phyloP scores from a whole-genome alignment of 2,113 vertebrate genomes.

The Oreochromis tanganicae region DNA sequence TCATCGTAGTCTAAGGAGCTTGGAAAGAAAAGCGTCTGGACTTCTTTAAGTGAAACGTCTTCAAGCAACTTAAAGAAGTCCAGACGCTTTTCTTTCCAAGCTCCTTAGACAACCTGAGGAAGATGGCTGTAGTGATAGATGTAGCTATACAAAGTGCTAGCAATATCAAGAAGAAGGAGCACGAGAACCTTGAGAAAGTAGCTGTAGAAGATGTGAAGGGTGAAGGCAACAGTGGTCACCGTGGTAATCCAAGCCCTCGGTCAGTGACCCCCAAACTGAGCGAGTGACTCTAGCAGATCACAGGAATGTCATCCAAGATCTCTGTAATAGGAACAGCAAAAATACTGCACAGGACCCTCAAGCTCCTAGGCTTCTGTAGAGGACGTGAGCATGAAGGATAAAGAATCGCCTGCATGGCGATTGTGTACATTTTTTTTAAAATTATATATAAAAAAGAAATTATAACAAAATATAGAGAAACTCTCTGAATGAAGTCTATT shows the following conservation, averaged over 20 bases:
- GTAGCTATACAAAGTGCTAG: not conserved
- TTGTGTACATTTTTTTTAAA: not conserved
- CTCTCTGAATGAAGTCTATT: not conserved
- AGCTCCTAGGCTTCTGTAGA: not conserved
- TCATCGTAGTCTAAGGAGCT: no score
- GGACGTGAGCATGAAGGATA: not conserved
- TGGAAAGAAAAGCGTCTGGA: no score
- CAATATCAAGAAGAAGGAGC: not conserved
- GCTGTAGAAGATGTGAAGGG: not conserved
- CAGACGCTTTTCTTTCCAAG: no score
- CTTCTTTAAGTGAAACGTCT: no score
- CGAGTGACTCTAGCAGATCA: not conserved
- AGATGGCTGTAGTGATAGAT: rapidly evolving
- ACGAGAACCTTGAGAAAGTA: not conserved
- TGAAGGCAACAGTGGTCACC: not conserved
- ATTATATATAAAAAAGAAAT: not conserved
- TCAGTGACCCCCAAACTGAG: not conserved
- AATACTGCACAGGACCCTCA: not conserved
- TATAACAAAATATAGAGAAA: not conserved
- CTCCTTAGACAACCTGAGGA: not conserved
- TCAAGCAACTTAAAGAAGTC: no score
- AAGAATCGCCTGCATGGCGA: not conserved
- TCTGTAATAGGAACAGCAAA: not conserved
- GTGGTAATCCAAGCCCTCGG: not conserved
- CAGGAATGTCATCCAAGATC: not conserved